A percentile compares a stretch with the other conserved stretches of the same genome.
Conservation (phyloP, 2,888 invertebrate species). For the Resseliella maxima region DNA sequence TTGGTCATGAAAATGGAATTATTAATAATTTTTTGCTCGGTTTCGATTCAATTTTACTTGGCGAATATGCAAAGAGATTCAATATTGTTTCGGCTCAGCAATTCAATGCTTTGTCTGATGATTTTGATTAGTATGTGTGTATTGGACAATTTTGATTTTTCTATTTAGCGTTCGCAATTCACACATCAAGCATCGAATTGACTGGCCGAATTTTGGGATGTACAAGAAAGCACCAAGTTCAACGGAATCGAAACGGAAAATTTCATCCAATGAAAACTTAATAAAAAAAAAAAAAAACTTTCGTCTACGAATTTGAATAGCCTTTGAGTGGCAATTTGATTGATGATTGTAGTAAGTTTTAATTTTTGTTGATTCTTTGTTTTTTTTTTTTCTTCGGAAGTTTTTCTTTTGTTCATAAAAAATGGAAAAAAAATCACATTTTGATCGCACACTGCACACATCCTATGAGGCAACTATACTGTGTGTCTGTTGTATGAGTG, state of each 20-base stretch:
- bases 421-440: conserved; percentile 49
- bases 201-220: neutral
- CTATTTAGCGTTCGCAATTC: neutral
- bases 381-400: neutral
- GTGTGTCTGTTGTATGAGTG: neutral
- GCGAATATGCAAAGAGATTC: conserved; percentile 35
- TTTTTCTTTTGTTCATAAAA: conserved; percentile 31
- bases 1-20: neutral
- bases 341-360: too few relatives aligned
- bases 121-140: neutral
- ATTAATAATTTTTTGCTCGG: neutral
- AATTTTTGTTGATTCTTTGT: too few relatives aligned
- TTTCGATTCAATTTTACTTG: neutral
- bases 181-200: neutral
- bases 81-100: conserved; percentile 21
- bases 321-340: neutral
- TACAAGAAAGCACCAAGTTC: neutral
- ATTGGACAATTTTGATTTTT: neutral
- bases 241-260: neutral
- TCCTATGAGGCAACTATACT: too few relatives aligned
- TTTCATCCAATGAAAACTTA: conserved; percentile 7
- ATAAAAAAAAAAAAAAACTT: neutral
- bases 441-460: neutral
- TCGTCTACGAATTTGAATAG: neutral
- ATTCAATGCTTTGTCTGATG: neutral